phyloP scores from a whole-genome alignment of 2,797 vertebrate species.

The Scyliorhinus canicula region DNA sequence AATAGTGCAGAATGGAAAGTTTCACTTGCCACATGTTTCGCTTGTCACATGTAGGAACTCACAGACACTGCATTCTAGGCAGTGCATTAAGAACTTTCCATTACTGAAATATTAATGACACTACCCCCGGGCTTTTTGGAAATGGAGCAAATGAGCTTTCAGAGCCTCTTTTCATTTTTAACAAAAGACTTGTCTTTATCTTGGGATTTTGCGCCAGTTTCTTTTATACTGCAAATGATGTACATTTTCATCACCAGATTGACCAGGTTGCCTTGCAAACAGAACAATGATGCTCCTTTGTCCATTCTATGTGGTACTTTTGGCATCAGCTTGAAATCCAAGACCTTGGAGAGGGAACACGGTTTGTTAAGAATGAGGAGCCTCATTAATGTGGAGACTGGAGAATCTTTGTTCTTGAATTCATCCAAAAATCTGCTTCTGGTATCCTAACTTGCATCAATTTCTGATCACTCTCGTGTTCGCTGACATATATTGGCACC shows the following conservation, averaged over 20 bases:
- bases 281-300: not conserved
- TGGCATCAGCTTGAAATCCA: not conserved
- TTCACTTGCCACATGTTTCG: not conserved
- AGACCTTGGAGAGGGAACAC: no score
- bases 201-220: not conserved
- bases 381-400: no score
- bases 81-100: not conserved
- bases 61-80: not conserved
- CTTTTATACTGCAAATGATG: not conserved
- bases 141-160: not conserved
- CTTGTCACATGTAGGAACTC: not conserved
- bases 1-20: not conserved
- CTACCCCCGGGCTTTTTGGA: not conserved
- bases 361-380: no score
- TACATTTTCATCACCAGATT: not conserved
- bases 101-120: not conserved
- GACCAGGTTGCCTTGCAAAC: not conserved
- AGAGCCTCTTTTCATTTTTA: slow-evolving; percentile 5
- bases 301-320: not conserved
- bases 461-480: no score
- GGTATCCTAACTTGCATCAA: no score
- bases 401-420: no score
- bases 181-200: not conserved
- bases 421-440: no score
- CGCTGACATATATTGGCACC: no score